Base-by-base conservation (phyloP, 2,797 vertebrate species). In the Anableps anableps region DNA sequence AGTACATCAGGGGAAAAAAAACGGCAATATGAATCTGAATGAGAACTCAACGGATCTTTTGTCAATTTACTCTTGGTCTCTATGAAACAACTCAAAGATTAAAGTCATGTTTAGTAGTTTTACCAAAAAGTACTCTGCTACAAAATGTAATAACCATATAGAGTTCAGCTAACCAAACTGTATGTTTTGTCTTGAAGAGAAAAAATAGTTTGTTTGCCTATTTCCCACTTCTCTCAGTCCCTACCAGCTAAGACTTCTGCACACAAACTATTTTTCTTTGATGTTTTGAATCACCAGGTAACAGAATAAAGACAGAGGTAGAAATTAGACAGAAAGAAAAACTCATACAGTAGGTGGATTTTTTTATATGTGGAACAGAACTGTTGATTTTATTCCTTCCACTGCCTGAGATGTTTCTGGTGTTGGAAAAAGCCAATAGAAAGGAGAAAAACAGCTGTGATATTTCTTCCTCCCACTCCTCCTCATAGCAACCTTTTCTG, bases 401-500 rank as follows among this genome's bases (percentile, higher is more conserved):
- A 75, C 80, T 75, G 77, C 82, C 75, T 80, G 26, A 36, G 77
- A 74, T 77, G 75, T 90, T 87, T 82, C 74, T 79, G 80, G 81
- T 71, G 66, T 82, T 85, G 66, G 71, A 84, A 86, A 83, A 23
- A 38, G 74, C 74, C 77, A 88, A 79, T 73, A 81, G 82, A 47
- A n/a, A 84, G 72, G 31, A 9, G 45, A 88, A 86, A 84, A 80
- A 0, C 17, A 82, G 72, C 78, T 53, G 6, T 60, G 21, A 83
- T 79, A 58, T 58, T 29, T 58, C 36, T 75, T 66, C 83, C 75
- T 78, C 80, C 91, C 88, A 88, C 43, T 73, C 75, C 80, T 21
- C 77, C 85, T 89, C 79, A 85, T 74, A 86, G 76, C 75, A 85
- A 26, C 75, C 78, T 86, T 90, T 86, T 74, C 82, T 90, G 82